Evolutionary conservation across 2,797 vertebrate species (phyloP).

Genomic region (Acanthiza pusilla): DNA sequence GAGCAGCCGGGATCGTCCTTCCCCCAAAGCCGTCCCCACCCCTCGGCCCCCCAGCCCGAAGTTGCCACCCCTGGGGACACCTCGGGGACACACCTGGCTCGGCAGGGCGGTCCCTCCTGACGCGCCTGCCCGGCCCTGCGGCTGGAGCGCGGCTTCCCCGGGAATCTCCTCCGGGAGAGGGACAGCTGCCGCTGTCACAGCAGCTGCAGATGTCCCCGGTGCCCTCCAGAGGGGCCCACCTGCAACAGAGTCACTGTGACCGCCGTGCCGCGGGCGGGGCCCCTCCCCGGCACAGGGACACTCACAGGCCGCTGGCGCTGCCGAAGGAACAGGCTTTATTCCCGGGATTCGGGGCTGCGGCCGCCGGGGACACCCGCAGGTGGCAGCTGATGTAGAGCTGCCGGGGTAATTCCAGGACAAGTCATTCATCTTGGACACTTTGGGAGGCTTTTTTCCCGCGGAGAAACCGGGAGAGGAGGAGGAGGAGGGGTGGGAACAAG

Average conservation of each 20-base stretch:
- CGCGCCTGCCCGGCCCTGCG: background rate
- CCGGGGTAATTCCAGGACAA: background rate
- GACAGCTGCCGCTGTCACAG: background rate
- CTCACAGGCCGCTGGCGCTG: background rate
- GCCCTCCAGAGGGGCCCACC: background rate
- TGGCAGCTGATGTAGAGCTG: background rate
- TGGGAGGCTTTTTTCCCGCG: too few species aligned
- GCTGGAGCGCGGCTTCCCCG: background rate
- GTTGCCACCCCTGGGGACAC: background rate
- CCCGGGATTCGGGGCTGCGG: background rate
- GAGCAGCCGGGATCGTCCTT: too few species aligned
- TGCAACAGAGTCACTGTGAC: background rate
- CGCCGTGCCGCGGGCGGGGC: rapidly evolving
- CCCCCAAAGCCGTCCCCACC: too few species aligned
- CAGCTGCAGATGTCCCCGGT: background rate
- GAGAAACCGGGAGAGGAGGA: too few species aligned
- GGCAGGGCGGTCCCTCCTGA: background rate
- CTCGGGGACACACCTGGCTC: background rate
- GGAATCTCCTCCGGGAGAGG: background rate
- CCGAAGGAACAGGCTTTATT: background rate
- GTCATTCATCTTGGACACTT: rapidly evolving
- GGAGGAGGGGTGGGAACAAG: too few species aligned
- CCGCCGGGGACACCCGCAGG: background rate
- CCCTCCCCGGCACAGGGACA: background rate
- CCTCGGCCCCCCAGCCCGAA: too few species aligned